Base-by-base conservation (phyloP, 2,797 vertebrate species). In the Heliangelus exortis region DNA sequence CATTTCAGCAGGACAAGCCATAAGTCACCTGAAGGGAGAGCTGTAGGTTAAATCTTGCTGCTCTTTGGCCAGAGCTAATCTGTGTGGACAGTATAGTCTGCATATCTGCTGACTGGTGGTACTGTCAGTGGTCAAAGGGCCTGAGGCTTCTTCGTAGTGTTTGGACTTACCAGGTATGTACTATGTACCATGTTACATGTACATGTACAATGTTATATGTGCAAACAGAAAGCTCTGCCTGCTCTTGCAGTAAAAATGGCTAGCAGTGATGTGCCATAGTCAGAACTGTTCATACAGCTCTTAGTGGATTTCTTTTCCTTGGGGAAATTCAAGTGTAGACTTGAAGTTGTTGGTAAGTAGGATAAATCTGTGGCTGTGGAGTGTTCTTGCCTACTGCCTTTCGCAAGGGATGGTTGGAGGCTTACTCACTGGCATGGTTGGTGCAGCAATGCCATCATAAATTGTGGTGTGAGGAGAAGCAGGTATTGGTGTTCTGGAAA, bases 321-420 rank as follows among this genome's bases (percentile, higher is more conserved):
- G 17, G 26, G 76, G 82, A 91, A 72, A 81, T 91, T 91, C 95
- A 93, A 90, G 94, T 66, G 19, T 25, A 59, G 85, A 25, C 94
- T 92, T 95, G 91, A 85, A 84, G 87, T 50, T 81, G 79, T 92
- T 78, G 79, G 43, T 81, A 58, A 95, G 76, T 31, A 36, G 53
- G 31, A 17, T 20, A 31, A 5, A 31, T 90, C 18, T 66, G 54
- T 81, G 80, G 29, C 61, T 87, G 72, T 65, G 50, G 41, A 85
- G 47, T 3, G 2, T 83, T 93, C 47, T 77, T 82, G n/a, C 28
- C 31, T 53, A 4, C 22, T 57, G 31, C 7, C 7, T 95, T 87
- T 69, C 67, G 12, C 29, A 22, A 53, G 54, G 63, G 33, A 8
- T 12, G 2, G 9, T 19, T 4, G 2, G 7, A 87, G 41, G 67